phyloP scores from a whole-genome alignment of 2,113 vertebrate species.

The Ahaetulla prasina region DNA sequence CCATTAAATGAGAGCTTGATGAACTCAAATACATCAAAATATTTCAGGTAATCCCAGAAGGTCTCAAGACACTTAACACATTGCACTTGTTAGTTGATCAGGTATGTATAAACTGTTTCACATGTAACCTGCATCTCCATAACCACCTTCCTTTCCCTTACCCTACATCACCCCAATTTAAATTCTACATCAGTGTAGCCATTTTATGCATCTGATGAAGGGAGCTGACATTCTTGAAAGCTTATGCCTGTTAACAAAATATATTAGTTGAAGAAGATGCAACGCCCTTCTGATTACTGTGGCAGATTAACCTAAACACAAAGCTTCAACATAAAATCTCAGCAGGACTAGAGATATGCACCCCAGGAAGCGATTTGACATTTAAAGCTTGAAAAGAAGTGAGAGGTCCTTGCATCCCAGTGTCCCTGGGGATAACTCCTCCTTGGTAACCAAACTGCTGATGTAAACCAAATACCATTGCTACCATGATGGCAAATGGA shows the following conservation, averaged over 20 bases:
- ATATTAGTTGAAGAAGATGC: background rate
- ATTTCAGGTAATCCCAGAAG: background rate
- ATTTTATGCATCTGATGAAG: background rate
- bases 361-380: background rate
- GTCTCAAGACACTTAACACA: background rate
- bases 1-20: background rate
- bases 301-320: background rate
- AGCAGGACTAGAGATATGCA: background rate
- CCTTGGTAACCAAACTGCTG: background rate
- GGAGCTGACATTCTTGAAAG: background rate
- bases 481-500: background rate
- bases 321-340: background rate
- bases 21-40: background rate
- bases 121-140: background rate
- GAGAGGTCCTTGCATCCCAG: background rate
- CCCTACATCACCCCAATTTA: background rate
- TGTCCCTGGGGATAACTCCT: background rate
- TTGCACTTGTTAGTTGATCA: background rate
- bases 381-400: background rate
- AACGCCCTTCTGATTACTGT: background rate
- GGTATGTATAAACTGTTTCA: background rate
- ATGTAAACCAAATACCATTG: background rate
- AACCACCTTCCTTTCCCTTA: background rate
- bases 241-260: background rate
- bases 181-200: background rate